Percentiles rank a stretch among this genome's conserved stretches.
Evolutionary conservation across 2,113 vertebrate species (phyloP).

Genomic region (Petrocephalus zakoni): DNA sequence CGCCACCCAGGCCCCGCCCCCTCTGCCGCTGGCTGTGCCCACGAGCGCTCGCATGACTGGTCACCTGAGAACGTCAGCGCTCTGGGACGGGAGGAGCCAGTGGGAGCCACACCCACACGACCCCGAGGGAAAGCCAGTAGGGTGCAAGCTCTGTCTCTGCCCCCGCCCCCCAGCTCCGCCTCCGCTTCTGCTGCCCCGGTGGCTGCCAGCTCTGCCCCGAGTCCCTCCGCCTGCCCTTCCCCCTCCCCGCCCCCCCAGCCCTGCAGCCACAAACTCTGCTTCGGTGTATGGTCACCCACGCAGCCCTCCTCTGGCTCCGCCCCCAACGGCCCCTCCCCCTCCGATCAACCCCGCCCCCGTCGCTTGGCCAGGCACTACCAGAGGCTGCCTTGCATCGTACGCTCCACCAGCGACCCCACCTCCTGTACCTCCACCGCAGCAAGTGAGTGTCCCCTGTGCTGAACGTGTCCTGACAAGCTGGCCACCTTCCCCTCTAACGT

Average conservation of each 20-base stretch:
- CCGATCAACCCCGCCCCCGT: conserved; percentile 46
- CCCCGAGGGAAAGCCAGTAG: conserved; percentile 39
- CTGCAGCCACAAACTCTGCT: conserved; percentile 67
- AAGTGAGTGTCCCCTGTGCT: conserved; percentile 46
- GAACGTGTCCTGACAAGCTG: background rate
- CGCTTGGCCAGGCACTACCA: conserved; percentile 41
- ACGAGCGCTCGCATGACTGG: conserved; percentile 55
- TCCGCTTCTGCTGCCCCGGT: conserved; percentile 30
- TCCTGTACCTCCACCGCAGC: conserved; percentile 62
- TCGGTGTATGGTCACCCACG: conserved; percentile 61
- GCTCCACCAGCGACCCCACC: conserved; percentile 86
- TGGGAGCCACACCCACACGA: background rate
- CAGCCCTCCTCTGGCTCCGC: conserved; percentile 53
- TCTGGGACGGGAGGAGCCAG: conserved; percentile 60
- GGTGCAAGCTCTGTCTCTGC: conserved; percentile 31
- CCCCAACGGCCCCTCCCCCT: conserved; percentile 36
- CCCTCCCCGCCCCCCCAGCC: conserved; percentile 51
- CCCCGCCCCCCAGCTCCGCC: conserved; percentile 17
- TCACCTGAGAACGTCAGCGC: conserved; percentile 64
- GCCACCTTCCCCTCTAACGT: background rate
- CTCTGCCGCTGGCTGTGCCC: background rate
- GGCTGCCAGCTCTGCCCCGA: conserved; percentile 48
- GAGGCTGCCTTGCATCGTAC: conserved; percentile 67
- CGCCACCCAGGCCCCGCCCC: conserved; percentile 44
- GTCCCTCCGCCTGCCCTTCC: conserved; percentile 45